These are phyloP conservation scores for Pseudonaja textilis DNA, from an alignment of 2,113 vertebrate genomes.

Conservation along the genomic window DNA sequence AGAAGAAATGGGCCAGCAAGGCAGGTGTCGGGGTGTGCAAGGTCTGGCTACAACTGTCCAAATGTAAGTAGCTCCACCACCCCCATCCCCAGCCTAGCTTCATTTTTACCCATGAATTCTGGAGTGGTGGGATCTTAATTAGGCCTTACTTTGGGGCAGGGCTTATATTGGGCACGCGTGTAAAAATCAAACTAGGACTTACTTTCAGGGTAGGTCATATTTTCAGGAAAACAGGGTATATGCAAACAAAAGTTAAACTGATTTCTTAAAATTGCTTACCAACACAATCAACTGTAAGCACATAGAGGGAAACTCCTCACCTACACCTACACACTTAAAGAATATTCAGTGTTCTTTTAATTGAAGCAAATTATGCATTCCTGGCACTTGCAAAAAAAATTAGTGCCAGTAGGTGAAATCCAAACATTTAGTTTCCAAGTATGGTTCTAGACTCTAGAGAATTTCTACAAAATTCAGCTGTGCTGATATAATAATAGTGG, in stretches of 20 bases:
- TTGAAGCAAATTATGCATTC: background rate
- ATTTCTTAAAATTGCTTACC: background rate
- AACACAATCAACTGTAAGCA: background rate
- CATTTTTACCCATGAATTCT: too few relatives aligned
- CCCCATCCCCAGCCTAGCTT: too few relatives aligned
- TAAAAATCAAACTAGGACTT: too few relatives aligned
- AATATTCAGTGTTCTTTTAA: background rate
- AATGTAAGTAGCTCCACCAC: too few relatives aligned
- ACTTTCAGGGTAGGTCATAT: too few relatives aligned
- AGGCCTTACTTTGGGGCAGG: too few relatives aligned
- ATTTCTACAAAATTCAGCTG: background rate
- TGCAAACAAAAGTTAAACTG: background rate
- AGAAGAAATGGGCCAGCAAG: too few relatives aligned
- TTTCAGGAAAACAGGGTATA: background rate
- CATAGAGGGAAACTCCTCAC: background rate
- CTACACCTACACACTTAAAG: background rate
- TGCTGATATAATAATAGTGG: background rate
- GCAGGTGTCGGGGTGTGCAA: too few relatives aligned
- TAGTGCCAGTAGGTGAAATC: background rate
- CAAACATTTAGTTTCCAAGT: background rate
- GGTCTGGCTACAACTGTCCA: too few relatives aligned
- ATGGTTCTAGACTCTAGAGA: background rate
- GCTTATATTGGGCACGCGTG: too few relatives aligned
- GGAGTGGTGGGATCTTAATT: too few relatives aligned
- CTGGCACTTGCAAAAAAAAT: background rate